Evolutionary conservation across 2,113 vertebrate species (phyloP).

Genomic region (Hydropotes inermis): DNA sequence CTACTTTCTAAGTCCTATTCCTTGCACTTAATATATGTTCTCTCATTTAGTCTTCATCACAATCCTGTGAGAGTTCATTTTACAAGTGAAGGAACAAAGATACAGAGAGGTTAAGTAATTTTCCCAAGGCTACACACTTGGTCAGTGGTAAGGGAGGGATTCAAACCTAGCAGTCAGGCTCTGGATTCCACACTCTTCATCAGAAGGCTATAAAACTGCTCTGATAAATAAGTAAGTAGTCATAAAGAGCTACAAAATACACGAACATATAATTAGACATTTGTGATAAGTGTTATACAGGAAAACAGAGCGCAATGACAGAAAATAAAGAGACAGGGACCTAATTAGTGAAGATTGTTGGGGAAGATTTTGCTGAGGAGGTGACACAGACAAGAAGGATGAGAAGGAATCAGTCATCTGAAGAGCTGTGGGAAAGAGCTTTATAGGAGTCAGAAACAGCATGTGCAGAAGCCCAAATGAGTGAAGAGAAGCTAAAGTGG

Average conservation of each 20-base stretch:
- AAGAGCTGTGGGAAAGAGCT: background rate
- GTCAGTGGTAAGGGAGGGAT: background rate
- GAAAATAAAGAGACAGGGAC: background rate
- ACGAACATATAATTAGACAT: background rate
- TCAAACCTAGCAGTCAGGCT: background rate
- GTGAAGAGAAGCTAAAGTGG: background rate
- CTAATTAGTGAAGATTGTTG: background rate
- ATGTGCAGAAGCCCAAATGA: background rate
- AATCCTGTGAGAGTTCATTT: background rate
- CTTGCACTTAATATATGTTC: background rate
- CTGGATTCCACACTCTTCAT: background rate
- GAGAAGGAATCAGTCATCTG: background rate
- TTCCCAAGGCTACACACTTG: background rate
- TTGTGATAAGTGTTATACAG: background rate
- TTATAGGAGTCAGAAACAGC: background rate
- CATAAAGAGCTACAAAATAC: background rate
- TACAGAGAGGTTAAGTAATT: background rate
- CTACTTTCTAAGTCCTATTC: background rate
- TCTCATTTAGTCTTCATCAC: background rate
- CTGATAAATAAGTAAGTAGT: background rate
- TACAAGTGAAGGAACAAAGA: background rate
- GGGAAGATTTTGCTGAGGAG: background rate
- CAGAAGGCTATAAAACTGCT: background rate
- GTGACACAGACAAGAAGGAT: background rate
- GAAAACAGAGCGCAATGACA: background rate